Conservation (phyloP, 2,888 invertebrate species). For the Acrocera orbiculus region DNA sequence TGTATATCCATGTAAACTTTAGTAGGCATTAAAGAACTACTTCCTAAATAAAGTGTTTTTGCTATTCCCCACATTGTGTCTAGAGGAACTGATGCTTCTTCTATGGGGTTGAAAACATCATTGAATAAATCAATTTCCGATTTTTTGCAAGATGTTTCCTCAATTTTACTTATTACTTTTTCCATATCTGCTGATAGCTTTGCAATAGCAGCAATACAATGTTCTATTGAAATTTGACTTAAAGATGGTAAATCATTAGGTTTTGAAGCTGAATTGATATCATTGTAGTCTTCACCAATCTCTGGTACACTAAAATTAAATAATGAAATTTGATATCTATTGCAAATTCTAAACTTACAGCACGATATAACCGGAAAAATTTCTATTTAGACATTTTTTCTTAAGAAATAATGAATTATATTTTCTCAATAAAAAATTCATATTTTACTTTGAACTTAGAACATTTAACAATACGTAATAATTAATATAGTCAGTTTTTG, state of each 20-base stretch:
- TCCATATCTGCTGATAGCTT: conserved; percentile 54
- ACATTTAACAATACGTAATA: too few relatives aligned
- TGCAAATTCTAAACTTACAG: conserved; percentile 37
- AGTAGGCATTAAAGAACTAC: conserved; percentile 61
- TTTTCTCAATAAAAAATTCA: too few relatives aligned
- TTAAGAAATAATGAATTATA: too few relatives aligned
- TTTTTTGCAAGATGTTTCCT: conserved; percentile 15
- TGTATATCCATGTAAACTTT: conserved; percentile 63
- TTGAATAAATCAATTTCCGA: conserved; percentile 41
- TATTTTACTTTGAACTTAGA: too few relatives aligned
- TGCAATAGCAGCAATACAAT: conserved; percentile 68
- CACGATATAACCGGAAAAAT: conserved; percentile 55
- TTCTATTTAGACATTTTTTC: too few relatives aligned
- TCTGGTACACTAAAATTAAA: conserved; percentile 48
- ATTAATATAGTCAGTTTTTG: too few relatives aligned
- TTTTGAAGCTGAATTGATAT: conserved; percentile 55
- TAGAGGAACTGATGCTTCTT: conserved; percentile 51
- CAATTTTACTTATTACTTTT: conserved; percentile 40
- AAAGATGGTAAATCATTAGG: conserved; percentile 60
- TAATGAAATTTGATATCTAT: conserved; percentile 7
- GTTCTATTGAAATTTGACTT: conserved; percentile 60
- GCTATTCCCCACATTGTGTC: conserved; percentile 77
- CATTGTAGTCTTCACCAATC: conserved; percentile 64
- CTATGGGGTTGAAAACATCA: conserved; percentile 55
- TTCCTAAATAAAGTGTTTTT: conserved; percentile 65